Conservation (phyloP, 1,140 invertebrate genomes). For the Archivesica marissinica region DNA sequence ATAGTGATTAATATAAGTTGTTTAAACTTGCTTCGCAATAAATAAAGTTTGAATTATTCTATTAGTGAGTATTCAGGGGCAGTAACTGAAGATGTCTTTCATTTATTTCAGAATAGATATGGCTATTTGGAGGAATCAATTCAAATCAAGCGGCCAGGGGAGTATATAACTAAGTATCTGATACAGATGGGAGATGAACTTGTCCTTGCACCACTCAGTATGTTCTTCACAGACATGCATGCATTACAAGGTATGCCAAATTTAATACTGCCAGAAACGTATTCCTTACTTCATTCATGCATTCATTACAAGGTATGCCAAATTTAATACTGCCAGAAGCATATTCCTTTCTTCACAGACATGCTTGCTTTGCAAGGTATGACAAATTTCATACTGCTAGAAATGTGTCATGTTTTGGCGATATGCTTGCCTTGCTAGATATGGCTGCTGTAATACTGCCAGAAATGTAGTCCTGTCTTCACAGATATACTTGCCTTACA, state of each 20-base stretch:
- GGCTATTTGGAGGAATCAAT: constrained; percentile 93
- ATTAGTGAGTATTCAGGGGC: too few relatives aligned
- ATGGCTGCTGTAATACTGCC: background rate
- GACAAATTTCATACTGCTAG: background rate
- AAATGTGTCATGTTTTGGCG: background rate
- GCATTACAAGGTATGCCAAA: constrained; percentile 91
- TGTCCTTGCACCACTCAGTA: constrained; percentile 93
- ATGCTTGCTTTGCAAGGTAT: background rate
- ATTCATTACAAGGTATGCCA: background rate
- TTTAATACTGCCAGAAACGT: too few relatives aligned
- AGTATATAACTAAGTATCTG: constrained; percentile 90
- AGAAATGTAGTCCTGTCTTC: too few relatives aligned
- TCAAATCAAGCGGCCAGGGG: constrained; percentile 89
- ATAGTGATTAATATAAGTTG: too few relatives aligned
- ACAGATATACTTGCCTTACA: background rate
- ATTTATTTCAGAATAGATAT: constrained; percentile 88
- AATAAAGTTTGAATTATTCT: too few relatives aligned
- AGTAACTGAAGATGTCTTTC: background rate
- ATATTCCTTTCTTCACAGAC: background rate
- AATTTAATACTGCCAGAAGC: too few relatives aligned
- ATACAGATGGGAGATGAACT: constrained; percentile 95
- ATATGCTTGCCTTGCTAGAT: background rate
- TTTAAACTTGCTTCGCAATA: too few relatives aligned
- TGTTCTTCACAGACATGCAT: constrained; percentile 95
- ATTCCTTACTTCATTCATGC: background rate